A percentile compares a stretch with the other conserved stretches of the same genome.
These are phyloP conservation scores for Semicossyphus pulcher DNA, from an alignment of 2,113 vertebrate species.

Conservation along the genomic window DNA sequence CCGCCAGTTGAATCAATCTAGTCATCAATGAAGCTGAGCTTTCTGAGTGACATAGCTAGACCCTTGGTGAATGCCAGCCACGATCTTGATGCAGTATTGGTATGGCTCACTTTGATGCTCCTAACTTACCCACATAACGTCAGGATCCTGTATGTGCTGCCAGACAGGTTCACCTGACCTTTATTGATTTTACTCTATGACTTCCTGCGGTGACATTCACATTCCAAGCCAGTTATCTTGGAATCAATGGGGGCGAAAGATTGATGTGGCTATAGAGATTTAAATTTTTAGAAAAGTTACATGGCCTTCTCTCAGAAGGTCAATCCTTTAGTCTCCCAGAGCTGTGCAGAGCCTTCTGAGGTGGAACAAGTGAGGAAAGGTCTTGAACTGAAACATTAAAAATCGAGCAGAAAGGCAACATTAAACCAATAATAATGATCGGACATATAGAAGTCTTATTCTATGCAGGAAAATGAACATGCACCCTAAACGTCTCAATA, in stretches of 20 bases:
- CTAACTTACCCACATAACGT: conserved; percentile 57
- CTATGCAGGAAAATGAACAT: background rate
- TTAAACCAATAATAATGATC: background rate
- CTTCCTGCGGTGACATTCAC: conserved; percentile 86
- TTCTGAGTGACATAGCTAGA: conserved; percentile 74
- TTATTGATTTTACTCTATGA: conserved; percentile 81
- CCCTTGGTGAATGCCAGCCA: conserved; percentile 72
- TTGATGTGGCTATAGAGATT: conserved; percentile 80
- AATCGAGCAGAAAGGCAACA: conserved; percentile 14
- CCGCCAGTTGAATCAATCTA: conserved; percentile 75
- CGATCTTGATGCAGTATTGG: conserved; percentile 72
- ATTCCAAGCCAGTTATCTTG: conserved; percentile 75
- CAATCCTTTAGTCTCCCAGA: conserved; percentile 43
- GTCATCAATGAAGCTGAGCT: conserved; percentile 71
- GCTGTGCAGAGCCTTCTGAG: conserved; percentile 6
- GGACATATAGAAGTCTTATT: background rate
- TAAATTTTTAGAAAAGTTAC: conserved; percentile 79
- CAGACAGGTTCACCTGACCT: conserved; percentile 81
- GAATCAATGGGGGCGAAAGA: conserved; percentile 82
- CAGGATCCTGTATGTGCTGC: conserved; percentile 51
- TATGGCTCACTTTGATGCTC: conserved; percentile 81
- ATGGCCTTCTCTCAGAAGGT: conserved; percentile 64
- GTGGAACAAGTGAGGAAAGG: conserved; percentile 17
- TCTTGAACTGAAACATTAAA: conserved; percentile 4
- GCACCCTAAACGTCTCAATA: background rate